Evolutionary conservation across 1,140 invertebrate genomes (phyloP).

Genomic region (Aethina tumida): DNA sequence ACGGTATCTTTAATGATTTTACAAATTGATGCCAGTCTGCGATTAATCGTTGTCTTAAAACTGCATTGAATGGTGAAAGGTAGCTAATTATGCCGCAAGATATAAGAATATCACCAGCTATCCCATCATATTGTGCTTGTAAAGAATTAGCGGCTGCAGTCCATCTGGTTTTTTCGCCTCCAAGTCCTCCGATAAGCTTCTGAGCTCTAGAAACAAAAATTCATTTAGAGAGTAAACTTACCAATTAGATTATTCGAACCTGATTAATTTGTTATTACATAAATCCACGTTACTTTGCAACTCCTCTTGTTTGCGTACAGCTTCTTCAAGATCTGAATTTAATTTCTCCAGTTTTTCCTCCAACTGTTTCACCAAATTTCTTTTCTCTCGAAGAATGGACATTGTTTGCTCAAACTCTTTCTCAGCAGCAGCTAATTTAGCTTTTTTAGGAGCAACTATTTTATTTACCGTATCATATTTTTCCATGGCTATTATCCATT

Average conservation of each 20-base stretch:
- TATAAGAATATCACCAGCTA: slow-evolving; percentile 79
- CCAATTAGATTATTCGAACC: slow-evolving; percentile 75
- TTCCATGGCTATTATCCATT: slow-evolving; percentile 91
- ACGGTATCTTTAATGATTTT: slow-evolving; percentile 60
- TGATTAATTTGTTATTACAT: slow-evolving; percentile 77
- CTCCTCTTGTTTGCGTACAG: slow-evolving; percentile 58
- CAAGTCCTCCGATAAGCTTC: slow-evolving; percentile 57
- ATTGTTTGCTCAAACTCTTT: slow-evolving; percentile 68
- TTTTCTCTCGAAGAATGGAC: slow-evolving; percentile 69
- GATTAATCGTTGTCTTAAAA: slow-evolving; percentile 49
- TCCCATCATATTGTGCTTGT: slow-evolving; percentile 64
- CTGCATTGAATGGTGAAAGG: slow-evolving; percentile 70
- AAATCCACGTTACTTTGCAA: slow-evolving; percentile 81
- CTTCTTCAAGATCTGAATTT: slow-evolving; percentile 58
- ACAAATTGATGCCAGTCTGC: slow-evolving; percentile 62
- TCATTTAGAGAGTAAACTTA: slow-evolving; percentile 7
- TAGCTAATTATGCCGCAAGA: slow-evolving; percentile 88
- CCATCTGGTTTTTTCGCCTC: slow-evolving; percentile 85
- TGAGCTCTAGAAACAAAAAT: no score
- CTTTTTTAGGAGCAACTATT: slow-evolving; percentile 72
- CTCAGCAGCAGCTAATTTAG: slow-evolving; percentile 66
- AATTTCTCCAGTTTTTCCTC: slow-evolving; percentile 67
- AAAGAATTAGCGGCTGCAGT: slow-evolving; percentile 64
- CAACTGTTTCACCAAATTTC: slow-evolving; percentile 57
- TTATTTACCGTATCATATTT: slow-evolving; percentile 73